Percentiles rank a stretch among this genome's conserved stretches.
Conservation (phyloP, 1,140 invertebrate species). For the Ganaspis sp. region DNA sequence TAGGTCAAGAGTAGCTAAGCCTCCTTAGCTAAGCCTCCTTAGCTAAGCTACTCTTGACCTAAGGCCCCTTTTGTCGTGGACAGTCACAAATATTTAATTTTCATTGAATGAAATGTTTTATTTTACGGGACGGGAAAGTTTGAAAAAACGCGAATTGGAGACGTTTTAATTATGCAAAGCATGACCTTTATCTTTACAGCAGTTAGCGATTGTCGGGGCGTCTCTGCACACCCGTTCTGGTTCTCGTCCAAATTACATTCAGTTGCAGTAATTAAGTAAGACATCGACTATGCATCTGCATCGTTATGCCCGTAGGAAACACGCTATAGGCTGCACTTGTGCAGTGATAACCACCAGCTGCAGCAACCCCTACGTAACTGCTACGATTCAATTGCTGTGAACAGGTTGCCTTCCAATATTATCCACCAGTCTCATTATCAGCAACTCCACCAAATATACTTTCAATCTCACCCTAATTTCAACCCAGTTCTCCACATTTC, state of each 20-base stretch:
- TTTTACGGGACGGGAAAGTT: background rate
- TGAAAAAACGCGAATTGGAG: background rate
- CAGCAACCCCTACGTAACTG: constrained; percentile 58
- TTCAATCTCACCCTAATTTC: background rate
- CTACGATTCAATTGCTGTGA: constrained; percentile 57
- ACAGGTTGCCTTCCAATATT: constrained; percentile 57
- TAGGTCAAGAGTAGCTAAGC: too few relatives aligned
- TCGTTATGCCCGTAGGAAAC: constrained; percentile 47
- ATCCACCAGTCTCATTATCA: constrained; percentile 39
- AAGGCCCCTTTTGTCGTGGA: too few relatives aligned
- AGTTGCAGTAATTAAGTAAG: constrained; percentile 54
- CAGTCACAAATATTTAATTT: background rate
- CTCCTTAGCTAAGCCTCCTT: too few relatives aligned
- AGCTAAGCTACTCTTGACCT: too few relatives aligned
- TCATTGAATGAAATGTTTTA: background rate
- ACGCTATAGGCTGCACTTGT: constrained; percentile 52
- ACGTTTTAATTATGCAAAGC: constrained; percentile 17
- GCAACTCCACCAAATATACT: background rate
- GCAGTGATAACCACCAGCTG: constrained; percentile 60
- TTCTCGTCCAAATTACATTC: constrained; percentile 28
- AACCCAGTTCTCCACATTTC: background rate
- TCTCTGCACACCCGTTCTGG: constrained; percentile 9
- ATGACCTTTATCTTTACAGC: constrained; percentile 40
- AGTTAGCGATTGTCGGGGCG: constrained; percentile 40
- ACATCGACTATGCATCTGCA: constrained; percentile 53